Base-by-base conservation (phyloP, 2,113 vertebrate species). In the Donacobius atricapilla region DNA sequence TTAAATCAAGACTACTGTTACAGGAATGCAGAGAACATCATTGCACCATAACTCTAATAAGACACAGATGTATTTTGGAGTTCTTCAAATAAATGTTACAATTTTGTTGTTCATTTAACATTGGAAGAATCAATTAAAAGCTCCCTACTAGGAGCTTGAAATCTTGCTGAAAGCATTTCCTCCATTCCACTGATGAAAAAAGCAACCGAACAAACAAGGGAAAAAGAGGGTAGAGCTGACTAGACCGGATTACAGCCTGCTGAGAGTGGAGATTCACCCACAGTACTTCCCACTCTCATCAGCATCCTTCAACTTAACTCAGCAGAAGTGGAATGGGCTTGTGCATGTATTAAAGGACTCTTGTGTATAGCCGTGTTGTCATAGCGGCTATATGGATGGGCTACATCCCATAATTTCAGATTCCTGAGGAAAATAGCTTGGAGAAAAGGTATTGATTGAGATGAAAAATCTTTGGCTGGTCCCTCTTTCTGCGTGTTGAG, bases 161-260 rank as follows among this genome's bases (percentile, higher is more conserved):
- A 63, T 66, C 20, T 53, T n/a, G 13, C 19, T 56, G 21, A 51
- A 64, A 44, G 3, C 6, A 33, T 60, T 73, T 42, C 3, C 5
- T 75, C 13, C 28, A 45, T 50, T 85, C 13, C 22, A 31, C 17
- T 10, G 17, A 17, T 42, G 4, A 15, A 47, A 53, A 45, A 47
- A 11, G 2, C 9, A 79, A 18, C 1, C 0, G 3, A 64, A 1
- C 30, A 21, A 54, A 5, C 6, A 40, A 54, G 10, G 6, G 14
- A 42, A 68, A 13, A 28, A 7, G 31, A 37, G 1, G 4, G 4
- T 17, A 63, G 56, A 63, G 13, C 10, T 57, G 19, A 37, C 37
- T 58, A 30, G 37, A 30, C 7, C 0, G 1, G 13, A n/a, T 31
- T 66, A 21, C 33, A 72, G 21, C 6, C 27, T 78, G 20, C 19